Evolutionary conservation across 2,113 vertebrate species (phyloP).

Genomic region (Tragelaphus strepsiceros): DNA sequence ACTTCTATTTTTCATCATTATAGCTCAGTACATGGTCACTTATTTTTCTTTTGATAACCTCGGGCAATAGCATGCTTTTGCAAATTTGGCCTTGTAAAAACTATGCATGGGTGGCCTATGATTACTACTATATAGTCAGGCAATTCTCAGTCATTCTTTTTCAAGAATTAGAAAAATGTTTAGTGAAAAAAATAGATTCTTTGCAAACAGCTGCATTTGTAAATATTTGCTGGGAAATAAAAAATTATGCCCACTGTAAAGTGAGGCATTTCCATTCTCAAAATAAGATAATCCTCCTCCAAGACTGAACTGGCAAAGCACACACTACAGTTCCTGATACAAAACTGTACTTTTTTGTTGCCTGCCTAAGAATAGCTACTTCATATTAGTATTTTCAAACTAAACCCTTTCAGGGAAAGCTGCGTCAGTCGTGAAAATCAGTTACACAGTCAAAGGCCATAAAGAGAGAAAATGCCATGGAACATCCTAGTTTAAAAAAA

Average conservation of each 20-base stretch:
- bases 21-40: conserved; percentile 57
- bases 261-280: conserved; percentile 44
- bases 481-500: neutral
- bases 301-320: conserved; percentile 29
- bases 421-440: neutral
- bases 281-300: neutral
- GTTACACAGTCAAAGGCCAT: neutral
- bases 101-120: conserved; percentile 56
- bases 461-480: neutral
- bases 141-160: conserved; percentile 50
- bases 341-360: neutral
- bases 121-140: conserved; percentile 34
- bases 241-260: conserved; percentile 27
- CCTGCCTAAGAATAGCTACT: neutral
- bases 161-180: conserved; percentile 53
- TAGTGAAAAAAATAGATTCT: conserved; percentile 58
- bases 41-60: conserved; percentile 58
- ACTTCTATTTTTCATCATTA: conserved; percentile 29
- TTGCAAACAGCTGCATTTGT: conserved; percentile 54
- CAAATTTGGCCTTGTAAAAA: conserved; percentile 65
- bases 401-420: conserved; percentile 7
- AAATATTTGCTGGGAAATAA: conserved; percentile 44
- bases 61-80: conserved; percentile 54
- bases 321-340: neutral
- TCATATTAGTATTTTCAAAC: neutral